Evolutionary conservation across 1,140 invertebrate genomes (phyloP).

Genomic region (Achatina immaculata): DNA sequence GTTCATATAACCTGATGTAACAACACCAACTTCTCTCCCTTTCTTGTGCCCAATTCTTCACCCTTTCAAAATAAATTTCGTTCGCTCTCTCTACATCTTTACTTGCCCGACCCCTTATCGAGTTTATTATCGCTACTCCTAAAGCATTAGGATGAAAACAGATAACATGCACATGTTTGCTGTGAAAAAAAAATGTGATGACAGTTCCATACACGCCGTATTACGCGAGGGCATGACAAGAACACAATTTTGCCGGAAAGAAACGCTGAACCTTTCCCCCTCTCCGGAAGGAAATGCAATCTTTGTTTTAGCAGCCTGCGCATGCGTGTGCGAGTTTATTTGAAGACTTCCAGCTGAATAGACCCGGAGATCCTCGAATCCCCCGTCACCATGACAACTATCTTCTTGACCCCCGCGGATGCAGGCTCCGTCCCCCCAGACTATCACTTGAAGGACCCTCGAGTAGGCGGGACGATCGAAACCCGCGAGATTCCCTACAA

Average conservation of each 20-base stretch:
- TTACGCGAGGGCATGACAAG: not conserved
- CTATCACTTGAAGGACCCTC: slow-evolving; percentile 32
- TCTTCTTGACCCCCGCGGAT: slow-evolving; percentile 33
- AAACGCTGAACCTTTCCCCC: not conserved
- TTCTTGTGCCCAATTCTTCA: no score
- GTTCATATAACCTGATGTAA: no score
- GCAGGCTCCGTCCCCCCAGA: slow-evolving; percentile 18
- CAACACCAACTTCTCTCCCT: no score
- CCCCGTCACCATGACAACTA: slow-evolving; percentile 34
- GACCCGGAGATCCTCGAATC: slow-evolving; percentile 35
- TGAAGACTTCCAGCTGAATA: slow-evolving; percentile 42
- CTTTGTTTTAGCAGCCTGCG: slow-evolving; percentile 37
- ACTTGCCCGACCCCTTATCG: not conserved
- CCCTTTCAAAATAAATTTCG: no score
- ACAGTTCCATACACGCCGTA: not conserved
- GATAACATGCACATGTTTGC: no score
- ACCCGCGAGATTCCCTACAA: slow-evolving; percentile 20
- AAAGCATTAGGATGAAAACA: not conserved
- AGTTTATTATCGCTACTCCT: not conserved
- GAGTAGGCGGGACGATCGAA: slow-evolving; percentile 20
- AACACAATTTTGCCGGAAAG: slow-evolving; percentile 4
- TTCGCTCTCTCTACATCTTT: no score
- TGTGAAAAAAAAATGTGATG: no score
- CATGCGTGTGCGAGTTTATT: slow-evolving; percentile 40
- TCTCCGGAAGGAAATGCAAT: slow-evolving; percentile 38